phyloP scores from a whole-genome alignment of 53 echinoderm and acorn worm species.

The Antedon mediterranea region DNA sequence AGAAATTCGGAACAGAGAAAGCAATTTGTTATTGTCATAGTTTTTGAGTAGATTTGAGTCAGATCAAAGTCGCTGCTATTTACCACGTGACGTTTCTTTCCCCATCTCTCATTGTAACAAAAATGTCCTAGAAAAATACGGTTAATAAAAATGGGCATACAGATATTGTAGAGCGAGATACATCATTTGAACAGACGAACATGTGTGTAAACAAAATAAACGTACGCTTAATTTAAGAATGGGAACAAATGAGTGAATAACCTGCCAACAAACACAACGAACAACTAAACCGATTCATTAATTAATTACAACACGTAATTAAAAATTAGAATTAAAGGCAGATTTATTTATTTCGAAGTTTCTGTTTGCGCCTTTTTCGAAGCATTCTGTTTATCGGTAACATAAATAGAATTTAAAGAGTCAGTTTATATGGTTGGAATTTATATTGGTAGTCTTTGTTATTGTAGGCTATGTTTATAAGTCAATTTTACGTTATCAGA shows the following conservation, averaged over 20 bases:
- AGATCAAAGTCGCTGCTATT: neutral
- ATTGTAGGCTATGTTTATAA: too few species aligned
- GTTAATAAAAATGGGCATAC: neutral
- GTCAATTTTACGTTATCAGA: too few species aligned
- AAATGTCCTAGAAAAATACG: neutral
- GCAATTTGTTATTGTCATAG: neutral
- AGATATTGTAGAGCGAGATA: neutral
- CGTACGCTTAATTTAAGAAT: neutral
- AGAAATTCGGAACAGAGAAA: constrained; percentile 1
- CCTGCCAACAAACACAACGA: neutral
- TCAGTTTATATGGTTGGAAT: too few species aligned
- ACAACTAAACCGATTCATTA: neutral
- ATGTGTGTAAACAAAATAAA: neutral
- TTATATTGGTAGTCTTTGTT: too few species aligned
- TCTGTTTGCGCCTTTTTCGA: too few species aligned
- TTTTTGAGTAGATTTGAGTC: neutral
- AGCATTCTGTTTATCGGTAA: too few species aligned
- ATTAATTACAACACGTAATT: too few species aligned
- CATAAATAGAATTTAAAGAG: too few species aligned
- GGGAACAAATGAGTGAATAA: neutral
- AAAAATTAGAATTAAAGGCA: too few species aligned
- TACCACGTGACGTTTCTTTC: neutral
- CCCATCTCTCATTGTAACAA: neutral
- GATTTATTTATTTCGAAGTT: too few species aligned
- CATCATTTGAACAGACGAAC: neutral